Evolutionary conservation across 2,797 vertebrate genomes (phyloP).

Genomic region (Leptoclinus maculatus): DNA sequence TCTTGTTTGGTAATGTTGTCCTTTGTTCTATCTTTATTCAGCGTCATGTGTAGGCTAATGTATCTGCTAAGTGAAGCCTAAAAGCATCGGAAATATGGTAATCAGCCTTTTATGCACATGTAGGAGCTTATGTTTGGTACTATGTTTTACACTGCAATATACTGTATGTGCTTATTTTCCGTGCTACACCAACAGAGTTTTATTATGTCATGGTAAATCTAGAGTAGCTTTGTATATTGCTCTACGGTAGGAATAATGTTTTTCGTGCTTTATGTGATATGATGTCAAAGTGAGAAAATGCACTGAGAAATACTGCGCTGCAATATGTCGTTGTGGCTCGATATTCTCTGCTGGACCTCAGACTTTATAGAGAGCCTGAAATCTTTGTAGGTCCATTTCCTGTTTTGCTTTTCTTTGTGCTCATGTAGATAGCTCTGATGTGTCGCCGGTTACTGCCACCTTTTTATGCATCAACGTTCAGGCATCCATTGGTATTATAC

Average conservation of each 20-base stretch:
- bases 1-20: constrained; percentile 57
- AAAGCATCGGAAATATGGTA: constrained; percentile 63
- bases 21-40: constrained; percentile 46
- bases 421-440: constrained; percentile 59
- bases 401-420: constrained; percentile 42
- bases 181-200: constrained; percentile 61
- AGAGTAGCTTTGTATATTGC: constrained; percentile 73
- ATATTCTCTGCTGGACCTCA: constrained; percentile 56
- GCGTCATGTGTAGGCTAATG: constrained; percentile 48
- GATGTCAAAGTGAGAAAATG: constrained; percentile 80
- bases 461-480: constrained; percentile 66
- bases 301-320: constrained; percentile 74
- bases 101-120: constrained; percentile 71
- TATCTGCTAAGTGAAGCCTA: constrained; percentile 61
- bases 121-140: constrained; percentile 72
- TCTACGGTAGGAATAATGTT: constrained; percentile 70
- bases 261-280: constrained; percentile 77
- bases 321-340: constrained; percentile 70
- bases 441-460: constrained; percentile 65
- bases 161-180: constrained; percentile 61
- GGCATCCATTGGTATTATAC: constrained; percentile 61
- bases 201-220: constrained; percentile 63
- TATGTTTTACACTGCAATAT: constrained; percentile 68
- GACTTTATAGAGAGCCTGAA: constrained; percentile 55
- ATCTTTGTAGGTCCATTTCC: constrained; percentile 44